Percentiles rank a stretch among this genome's conserved stretches.
These are phyloP conservation scores for Procavia capensis DNA, from an alignment of 2,113 vertebrate genomes.

Conservation along the genomic window DNA sequence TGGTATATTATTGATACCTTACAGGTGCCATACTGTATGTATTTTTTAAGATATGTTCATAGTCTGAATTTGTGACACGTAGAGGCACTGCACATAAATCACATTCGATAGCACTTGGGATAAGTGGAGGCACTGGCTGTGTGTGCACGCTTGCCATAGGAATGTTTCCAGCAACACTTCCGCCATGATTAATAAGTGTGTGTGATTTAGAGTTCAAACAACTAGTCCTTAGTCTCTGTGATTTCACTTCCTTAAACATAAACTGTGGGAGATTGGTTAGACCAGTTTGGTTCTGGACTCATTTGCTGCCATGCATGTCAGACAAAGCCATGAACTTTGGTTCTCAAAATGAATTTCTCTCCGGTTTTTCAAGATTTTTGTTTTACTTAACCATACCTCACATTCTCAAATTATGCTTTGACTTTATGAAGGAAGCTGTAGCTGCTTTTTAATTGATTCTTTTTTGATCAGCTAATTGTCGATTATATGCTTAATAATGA, in stretches of 20 bases:
- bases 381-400: slow-evolving; percentile 13
- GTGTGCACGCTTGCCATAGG: slow-evolving; percentile 51
- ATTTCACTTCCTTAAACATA: slow-evolving; percentile 8
- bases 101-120: slow-evolving; percentile 15
- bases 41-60: slow-evolving; percentile 20
- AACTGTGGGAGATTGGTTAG: background rate
- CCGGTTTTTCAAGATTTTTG: slow-evolving; percentile 47
- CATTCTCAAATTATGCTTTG: slow-evolving; percentile 45
- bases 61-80: background rate
- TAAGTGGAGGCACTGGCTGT: slow-evolving; percentile 40
- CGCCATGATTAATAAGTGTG: background rate
- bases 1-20: slow-evolving; percentile 39
- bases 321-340: slow-evolving; percentile 58
- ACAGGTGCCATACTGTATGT: background rate
- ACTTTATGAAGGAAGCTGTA: slow-evolving; percentile 49
- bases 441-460: slow-evolving; percentile 24
- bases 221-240: background rate
- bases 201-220: slow-evolving; percentile 15
- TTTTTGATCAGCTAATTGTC: slow-evolving; percentile 34
- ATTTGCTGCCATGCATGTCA: slow-evolving; percentile 66
- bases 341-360: slow-evolving; percentile 54
- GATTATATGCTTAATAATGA: slow-evolving; percentile 23
- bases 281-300: slow-evolving; percentile 57
- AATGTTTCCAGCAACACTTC: slow-evolving; percentile 64
- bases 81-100: background rate